Evolutionary conservation across 2,113 vertebrate genomes (phyloP).

Genomic region (Cololabis saira): DNA sequence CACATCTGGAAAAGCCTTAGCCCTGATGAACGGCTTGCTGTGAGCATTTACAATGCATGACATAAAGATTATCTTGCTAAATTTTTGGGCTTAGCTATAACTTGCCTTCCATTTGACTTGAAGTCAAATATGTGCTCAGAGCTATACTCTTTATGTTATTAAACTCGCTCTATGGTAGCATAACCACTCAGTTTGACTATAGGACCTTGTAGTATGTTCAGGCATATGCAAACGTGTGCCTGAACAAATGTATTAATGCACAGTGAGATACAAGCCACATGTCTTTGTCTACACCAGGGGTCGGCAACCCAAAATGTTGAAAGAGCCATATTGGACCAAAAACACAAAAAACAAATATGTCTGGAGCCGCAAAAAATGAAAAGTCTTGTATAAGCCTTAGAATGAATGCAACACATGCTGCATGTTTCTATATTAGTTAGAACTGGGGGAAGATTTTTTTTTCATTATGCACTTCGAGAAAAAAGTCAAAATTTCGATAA

Average conservation of each 20-base stretch:
- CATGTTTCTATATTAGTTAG: no score
- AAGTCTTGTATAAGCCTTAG: no score
- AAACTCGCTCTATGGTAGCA: not conserved
- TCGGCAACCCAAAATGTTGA: no score
- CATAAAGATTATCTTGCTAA: conserved; percentile 74
- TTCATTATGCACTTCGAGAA: no score
- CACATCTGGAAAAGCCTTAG: conserved; percentile 75
- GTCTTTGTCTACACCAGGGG: no score
- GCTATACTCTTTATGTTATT: conserved; percentile 9
- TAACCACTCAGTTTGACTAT: conserved; percentile 10
- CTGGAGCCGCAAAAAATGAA: no score
- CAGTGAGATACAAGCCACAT: conserved; percentile 5
- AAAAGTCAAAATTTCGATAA: no score
- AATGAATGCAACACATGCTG: no score
- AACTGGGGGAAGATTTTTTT: no score
- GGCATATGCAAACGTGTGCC: not conserved
- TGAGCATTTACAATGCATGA: conserved; percentile 77
- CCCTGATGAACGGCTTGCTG: conserved; percentile 65
- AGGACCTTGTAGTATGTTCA: not conserved
- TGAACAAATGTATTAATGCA: conserved; percentile 10
- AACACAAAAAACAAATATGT: no score
- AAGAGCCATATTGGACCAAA: no score
- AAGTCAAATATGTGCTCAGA: conserved; percentile 25
- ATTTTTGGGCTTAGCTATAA: conserved; percentile 55
- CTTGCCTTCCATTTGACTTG: conserved; percentile 36